phyloP scores from a whole-genome alignment of 2,797 vertebrate genomes.

The Paratrypauchen microcephalus region DNA sequence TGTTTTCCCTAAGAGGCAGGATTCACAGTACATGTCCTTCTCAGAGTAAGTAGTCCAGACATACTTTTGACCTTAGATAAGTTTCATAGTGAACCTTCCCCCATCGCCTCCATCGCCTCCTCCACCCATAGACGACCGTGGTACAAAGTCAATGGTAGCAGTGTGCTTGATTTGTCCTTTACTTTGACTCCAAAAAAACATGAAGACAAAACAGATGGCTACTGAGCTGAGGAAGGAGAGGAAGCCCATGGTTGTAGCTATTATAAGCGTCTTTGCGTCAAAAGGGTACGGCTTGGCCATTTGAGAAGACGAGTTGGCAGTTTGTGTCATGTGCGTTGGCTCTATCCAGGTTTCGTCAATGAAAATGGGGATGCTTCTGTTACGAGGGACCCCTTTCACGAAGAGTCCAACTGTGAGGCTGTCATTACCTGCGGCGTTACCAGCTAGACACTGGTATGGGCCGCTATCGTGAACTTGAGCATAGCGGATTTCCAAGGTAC shows the following conservation, averaged over 20 bases:
- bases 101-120: slow-evolving; percentile 73
- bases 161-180: slow-evolving; percentile 88
- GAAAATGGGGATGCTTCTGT: slow-evolving; percentile 67
- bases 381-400: slow-evolving; percentile 76
- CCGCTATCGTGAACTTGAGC: slow-evolving; percentile 84
- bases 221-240: slow-evolving; percentile 90
- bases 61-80: slow-evolving; percentile 69
- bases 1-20: slow-evolving; percentile 9
- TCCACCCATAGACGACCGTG: slow-evolving; percentile 76
- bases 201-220: slow-evolving; percentile 87
- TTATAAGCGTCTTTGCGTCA: slow-evolving; percentile 82
- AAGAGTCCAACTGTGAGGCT: slow-evolving; percentile 80
- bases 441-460: slow-evolving; percentile 81
- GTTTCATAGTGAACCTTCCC: slow-evolving; percentile 82
- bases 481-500: slow-evolving; percentile 84
- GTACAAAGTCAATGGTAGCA: slow-evolving; percentile 85
- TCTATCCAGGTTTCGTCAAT: slow-evolving; percentile 71
- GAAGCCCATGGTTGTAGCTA: slow-evolving; percentile 88
- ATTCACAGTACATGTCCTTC: slow-evolving; percentile 19
- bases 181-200: slow-evolving; percentile 91
- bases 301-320: slow-evolving; percentile 71
- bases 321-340: slow-evolving; percentile 62
- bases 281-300: slow-evolving; percentile 76
- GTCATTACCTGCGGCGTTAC: slow-evolving; percentile 87
- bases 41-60: slow-evolving; percentile 16